Evolutionary conservation across 2,797 vertebrate species (phyloP).

Genomic region (Scyliorhinus canicula): DNA sequence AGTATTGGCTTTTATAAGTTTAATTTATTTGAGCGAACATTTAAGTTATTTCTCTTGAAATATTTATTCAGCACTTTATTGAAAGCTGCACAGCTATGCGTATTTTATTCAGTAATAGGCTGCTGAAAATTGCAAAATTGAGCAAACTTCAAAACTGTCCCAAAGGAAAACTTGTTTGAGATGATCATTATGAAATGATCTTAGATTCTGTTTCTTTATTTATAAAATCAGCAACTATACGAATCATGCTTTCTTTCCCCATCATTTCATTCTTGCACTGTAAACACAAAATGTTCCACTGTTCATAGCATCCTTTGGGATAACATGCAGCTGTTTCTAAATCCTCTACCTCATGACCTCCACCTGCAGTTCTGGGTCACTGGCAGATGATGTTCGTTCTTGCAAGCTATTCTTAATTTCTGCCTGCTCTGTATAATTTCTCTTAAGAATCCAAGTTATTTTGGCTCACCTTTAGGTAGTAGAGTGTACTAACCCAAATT

Average conservation of each 20-base stretch:
- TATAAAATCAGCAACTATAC: constrained; percentile 14
- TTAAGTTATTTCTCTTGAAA: not conserved
- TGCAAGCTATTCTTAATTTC: constrained; percentile 34
- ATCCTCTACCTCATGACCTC: constrained; percentile 34
- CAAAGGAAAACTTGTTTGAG: constrained; percentile 25
- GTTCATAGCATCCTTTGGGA: constrained; percentile 18
- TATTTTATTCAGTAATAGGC: constrained; percentile 20
- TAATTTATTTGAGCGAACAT: constrained; percentile 28
- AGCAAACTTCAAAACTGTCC: constrained; percentile 1
- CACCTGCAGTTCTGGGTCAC: constrained; percentile 36
- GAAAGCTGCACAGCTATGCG: constrained; percentile 18
- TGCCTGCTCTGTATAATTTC: constrained; percentile 32
- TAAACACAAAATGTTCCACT: not conserved
- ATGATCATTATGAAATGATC: constrained; percentile 23
- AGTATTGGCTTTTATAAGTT: not conserved
- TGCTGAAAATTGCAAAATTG: constrained; percentile 29
- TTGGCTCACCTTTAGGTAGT: constrained; percentile 30
- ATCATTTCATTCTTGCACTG: constrained; percentile 4
- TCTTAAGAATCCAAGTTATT: constrained; percentile 34
- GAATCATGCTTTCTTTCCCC: not conserved
- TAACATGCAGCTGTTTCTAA: constrained; percentile 35
- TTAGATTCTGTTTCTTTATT: constrained; percentile 22
- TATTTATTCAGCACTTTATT: constrained; percentile 35
- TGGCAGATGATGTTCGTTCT: constrained; percentile 26
- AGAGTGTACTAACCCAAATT: constrained; percentile 31